These are phyloP conservation scores for Meteorus colon DNA, from an alignment of 2,888 invertebrate species.

Conservation along the genomic window DNA sequence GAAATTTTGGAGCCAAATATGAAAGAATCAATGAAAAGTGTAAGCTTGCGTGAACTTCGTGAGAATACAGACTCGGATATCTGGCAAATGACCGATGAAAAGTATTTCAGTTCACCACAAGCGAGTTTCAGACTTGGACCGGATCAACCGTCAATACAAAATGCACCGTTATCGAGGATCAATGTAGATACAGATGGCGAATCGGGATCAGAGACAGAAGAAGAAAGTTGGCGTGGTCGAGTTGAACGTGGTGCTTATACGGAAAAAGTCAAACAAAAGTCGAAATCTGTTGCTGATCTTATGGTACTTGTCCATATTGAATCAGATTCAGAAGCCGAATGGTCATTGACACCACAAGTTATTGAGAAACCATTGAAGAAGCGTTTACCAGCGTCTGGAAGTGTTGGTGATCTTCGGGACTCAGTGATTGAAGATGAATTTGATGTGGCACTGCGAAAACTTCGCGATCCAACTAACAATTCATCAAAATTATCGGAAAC, in stretches of 20 bases:
- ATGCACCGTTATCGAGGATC: conserved; percentile 52
- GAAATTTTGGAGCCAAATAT: conserved; percentile 81
- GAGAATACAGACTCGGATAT: conserved; percentile 77
- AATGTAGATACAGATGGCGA: conserved; percentile 58
- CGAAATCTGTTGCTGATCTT: conserved; percentile 80
- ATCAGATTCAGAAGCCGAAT: conserved; percentile 78
- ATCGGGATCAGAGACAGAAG: conserved; percentile 79
- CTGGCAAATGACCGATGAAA: conserved; percentile 65
- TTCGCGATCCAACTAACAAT: conserved; percentile 65
- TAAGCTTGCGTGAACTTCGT: conserved; percentile 78
- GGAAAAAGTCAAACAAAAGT: conserved; percentile 80
- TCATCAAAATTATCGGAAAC: conserved; percentile 48
- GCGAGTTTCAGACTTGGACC: conserved; percentile 68
- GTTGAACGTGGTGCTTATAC: conserved; percentile 78
- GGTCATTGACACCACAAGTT: conserved; percentile 71
- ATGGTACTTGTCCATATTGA: conserved; percentile 82
- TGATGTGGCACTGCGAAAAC: conserved; percentile 75
- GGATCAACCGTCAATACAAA: conserved; percentile 63
- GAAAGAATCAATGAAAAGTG: conserved; percentile 61
- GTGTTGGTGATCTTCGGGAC: conserved; percentile 76
- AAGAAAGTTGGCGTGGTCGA: conserved; percentile 78
- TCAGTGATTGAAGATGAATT: conserved; percentile 75
- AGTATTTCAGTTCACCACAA: conserved; percentile 50
- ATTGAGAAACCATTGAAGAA: conserved; percentile 63
- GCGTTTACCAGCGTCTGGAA: conserved; percentile 73